A percentile compares a stretch with the other conserved stretches of the same genome.
phyloP scores from a whole-genome alignment of 2,113 vertebrate genomes.

The Hemiprocne comata region DNA sequence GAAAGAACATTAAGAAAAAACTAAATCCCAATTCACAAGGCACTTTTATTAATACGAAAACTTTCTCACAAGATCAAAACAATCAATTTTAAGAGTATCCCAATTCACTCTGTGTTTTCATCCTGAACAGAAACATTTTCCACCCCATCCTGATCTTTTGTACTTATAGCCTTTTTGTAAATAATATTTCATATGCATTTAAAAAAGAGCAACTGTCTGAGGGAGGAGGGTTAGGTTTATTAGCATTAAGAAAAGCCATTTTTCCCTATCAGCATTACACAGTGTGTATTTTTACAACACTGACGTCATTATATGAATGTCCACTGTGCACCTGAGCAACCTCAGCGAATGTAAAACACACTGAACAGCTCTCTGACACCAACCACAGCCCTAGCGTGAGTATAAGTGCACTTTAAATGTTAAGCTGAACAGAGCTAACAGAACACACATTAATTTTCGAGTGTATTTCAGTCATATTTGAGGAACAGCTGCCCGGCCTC shows the following conservation, averaged over 20 bases:
- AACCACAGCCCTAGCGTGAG: background rate
- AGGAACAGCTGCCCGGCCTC: accelerated
- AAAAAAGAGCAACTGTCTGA: background rate
- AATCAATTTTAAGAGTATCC: background rate
- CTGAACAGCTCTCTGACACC: background rate
- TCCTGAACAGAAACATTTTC: background rate
- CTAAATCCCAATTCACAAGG: background rate
- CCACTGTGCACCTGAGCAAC: accelerated
- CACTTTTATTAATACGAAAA: background rate
- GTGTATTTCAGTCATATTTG: accelerated
- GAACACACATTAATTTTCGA: too few species aligned
- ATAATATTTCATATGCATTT: accelerated
- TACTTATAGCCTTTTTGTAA: background rate
- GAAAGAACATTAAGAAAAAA: background rate
- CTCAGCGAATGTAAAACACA: accelerated
- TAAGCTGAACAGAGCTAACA: accelerated
- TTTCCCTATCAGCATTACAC: background rate
- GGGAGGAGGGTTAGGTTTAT: accelerated
- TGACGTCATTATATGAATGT: accelerated
- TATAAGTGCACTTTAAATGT: accelerated
- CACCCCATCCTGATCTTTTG: too few species aligned
- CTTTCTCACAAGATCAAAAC: background rate
- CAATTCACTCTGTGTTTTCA: background rate
- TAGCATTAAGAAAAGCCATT: background rate
- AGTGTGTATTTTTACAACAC: background rate